Base-by-base conservation (phyloP, 2,113 vertebrate species). In the Mobula hypostoma region DNA sequence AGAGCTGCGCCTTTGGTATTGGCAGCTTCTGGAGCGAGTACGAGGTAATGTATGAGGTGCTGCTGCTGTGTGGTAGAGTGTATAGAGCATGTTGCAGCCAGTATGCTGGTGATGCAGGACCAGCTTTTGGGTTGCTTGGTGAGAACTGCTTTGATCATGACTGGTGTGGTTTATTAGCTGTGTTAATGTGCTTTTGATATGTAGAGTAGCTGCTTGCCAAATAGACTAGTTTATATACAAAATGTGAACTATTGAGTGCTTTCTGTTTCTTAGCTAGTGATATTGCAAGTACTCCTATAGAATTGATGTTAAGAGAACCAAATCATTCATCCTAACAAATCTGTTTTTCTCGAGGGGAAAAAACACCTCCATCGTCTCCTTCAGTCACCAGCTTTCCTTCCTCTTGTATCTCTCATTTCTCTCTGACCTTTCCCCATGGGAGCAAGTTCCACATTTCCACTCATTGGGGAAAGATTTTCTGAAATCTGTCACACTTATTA, bases 11-110 rank as follows among this genome's bases (percentile, higher is more conserved):
- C 58, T 88, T 14, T 88, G 83, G 83, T 88, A 88, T 29, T 29
- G 83, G 83, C 83, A 88, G 56, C 83, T 88, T 12, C 58, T 88
- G 83, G 27, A 58, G 24, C 61, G 83, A n/a, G 58, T 63, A 15
- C 83, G 83, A 88, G 83, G 83, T 88, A 88, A 88, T 2, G 83
- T 88, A 63, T 88, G 83, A 83, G 80, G 6, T 83, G 80, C 80
- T 87, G 7, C 21, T 61, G 83, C 83, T 88, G 83, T 88, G 83
- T 88, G 83, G 11, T 88, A 88, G 48, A 48, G 83, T 29, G 58
- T n/a, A 12, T 63, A 88, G 83, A 83, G 83, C 58, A 88, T 88
- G 27, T n/a, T 15, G 29, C 11, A 61, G 58, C 83, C 61, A 88
- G 58, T 88, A 11, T 4, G 3, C 27, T 63, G 24, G 80, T 29